A percentile compares a stretch with the other conserved stretches of the same genome.
Conservation (phyloP, 2,113 vertebrate species). For the Ptychochromis oligacanthus region DNA sequence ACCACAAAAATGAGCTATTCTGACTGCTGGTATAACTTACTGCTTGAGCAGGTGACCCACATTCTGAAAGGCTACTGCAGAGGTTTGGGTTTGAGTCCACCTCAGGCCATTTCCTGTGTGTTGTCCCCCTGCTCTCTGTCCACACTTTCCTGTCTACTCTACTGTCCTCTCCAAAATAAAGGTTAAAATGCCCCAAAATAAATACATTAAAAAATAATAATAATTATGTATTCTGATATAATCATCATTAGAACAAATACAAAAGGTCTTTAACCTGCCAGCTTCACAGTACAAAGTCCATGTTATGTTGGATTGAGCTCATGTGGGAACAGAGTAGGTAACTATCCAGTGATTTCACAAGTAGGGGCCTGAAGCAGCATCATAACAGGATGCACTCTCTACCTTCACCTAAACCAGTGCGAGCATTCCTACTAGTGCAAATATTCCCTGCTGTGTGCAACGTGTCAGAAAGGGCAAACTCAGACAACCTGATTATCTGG, state of each 20-base stretch:
- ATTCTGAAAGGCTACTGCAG: background rate
- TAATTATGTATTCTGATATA: background rate
- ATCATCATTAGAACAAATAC: background rate
- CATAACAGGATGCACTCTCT: background rate
- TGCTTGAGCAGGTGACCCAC: background rate
- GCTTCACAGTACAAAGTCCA: accelerated
- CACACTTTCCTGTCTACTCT: background rate
- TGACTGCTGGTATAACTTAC: no score
- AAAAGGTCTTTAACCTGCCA: background rate
- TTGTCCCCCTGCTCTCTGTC: background rate
- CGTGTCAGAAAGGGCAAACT: background rate
- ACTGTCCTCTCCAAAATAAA: background rate
- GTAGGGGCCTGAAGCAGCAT: background rate
- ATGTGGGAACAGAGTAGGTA: background rate
- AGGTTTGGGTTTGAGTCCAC: background rate
- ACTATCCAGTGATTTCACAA: background rate
- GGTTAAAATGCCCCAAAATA: background rate
- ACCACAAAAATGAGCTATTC: no score
- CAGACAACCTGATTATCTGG: background rate
- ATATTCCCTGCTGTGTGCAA: background rate
- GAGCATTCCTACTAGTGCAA: background rate
- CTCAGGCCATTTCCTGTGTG: no score
- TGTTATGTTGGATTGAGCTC: background rate
- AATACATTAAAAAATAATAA: no score
- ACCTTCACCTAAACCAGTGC: background rate